These are phyloP conservation scores for Lepilemur septentrionalis DNA, from an alignment of 2,797 vertebrate genomes.

Conservation along the genomic window DNA sequence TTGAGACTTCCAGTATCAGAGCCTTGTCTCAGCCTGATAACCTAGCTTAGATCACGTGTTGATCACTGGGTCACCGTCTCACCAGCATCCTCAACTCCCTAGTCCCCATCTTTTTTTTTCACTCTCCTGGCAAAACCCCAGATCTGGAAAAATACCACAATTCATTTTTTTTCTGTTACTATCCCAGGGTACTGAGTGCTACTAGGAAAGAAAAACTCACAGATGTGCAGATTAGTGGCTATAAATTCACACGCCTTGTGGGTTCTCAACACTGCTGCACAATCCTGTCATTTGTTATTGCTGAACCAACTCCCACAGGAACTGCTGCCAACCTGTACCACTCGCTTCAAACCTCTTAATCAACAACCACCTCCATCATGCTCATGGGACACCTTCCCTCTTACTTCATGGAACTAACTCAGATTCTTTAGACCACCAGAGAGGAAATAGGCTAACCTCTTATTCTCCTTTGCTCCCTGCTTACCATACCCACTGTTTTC, in stretches of 20 bases:
- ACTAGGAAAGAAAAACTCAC: conserved; percentile 32
- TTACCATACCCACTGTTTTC: not conserved
- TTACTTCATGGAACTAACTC: conserved; percentile 36
- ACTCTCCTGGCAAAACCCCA: not conserved
- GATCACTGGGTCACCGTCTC: not conserved
- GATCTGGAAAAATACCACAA: conserved; percentile 28
- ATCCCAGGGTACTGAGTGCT: not conserved
- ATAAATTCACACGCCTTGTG: conserved; percentile 41
- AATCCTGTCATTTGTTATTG: conserved; percentile 40
- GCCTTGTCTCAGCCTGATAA: not conserved
- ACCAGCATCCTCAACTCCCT: not conserved
- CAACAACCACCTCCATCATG: not conserved
- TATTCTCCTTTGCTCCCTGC: conserved; percentile 21
- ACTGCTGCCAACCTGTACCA: conserved; percentile 2
- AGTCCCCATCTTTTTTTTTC: not conserved
- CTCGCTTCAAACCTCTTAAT: conserved; percentile 41
- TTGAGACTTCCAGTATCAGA: not conserved
- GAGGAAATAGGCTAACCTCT: not conserved
- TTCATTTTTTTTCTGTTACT: conserved; percentile 25
- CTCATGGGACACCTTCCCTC: not conserved
- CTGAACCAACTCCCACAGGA: not conserved
- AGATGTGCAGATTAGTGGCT: not conserved
- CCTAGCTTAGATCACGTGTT: not conserved
- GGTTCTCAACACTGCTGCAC: conserved; percentile 28
- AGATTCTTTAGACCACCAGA: conserved; percentile 22